These are phyloP conservation scores for Oryzaephilus surinamensis DNA, from an alignment of 1,140 invertebrate species.

Conservation along the genomic window DNA sequence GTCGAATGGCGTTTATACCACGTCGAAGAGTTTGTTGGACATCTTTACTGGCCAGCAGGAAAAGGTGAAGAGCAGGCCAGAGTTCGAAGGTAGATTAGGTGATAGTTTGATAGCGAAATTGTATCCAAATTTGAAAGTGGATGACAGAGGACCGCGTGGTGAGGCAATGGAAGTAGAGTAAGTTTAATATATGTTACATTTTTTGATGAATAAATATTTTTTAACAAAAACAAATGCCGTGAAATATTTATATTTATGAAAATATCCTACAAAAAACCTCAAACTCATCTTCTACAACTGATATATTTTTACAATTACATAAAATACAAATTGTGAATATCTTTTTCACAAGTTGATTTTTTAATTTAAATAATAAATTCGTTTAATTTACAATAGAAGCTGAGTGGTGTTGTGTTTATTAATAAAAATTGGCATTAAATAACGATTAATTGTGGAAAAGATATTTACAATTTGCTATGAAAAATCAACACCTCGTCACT, in stretches of 20 bases:
- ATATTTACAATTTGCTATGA: conserved; percentile 17
- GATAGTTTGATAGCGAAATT: conserved; percentile 58
- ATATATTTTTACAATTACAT: conserved; percentile 26
- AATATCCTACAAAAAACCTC: conserved; percentile 37
- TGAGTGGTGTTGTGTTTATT: too few species aligned
- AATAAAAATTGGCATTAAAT: too few species aligned
- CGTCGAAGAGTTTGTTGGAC: conserved; percentile 49
- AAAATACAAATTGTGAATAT: conserved; percentile 16
- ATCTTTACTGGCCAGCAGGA: conserved; percentile 48
- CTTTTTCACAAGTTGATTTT: too few species aligned
- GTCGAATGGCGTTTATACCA: conserved; percentile 10
- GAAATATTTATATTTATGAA: conserved; percentile 38
- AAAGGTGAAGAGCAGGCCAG: conserved; percentile 50
- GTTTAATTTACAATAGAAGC: conserved; percentile 18
- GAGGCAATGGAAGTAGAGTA: conserved; percentile 32
- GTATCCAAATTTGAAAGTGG: conserved; percentile 61
- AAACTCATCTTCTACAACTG: conserved; percentile 35
- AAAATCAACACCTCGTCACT: too few species aligned
- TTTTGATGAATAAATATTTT: not conserved
- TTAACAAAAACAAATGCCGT: conserved; percentile 19
- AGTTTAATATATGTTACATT: conserved; percentile 1
- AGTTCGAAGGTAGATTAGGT: conserved; percentile 67
- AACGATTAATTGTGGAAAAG: conserved; percentile 13
- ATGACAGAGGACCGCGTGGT: conserved; percentile 25
- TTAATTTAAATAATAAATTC: too few species aligned